phyloP scores from a whole-genome alignment of 2,797 vertebrate genomes.

The Fistularia tabacaria region DNA sequence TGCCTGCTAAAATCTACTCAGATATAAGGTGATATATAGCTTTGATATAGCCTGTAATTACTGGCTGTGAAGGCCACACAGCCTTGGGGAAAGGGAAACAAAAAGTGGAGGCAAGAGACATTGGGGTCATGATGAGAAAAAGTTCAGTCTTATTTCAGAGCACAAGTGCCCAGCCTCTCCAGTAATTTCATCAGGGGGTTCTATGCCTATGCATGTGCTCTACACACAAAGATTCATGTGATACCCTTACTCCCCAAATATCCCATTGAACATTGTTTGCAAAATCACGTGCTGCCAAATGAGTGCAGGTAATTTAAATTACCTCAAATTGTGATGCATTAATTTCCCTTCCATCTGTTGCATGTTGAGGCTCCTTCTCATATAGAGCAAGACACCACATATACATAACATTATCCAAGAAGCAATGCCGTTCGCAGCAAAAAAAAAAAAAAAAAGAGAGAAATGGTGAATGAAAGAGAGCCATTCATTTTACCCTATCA shows the following conservation, averaged over 20 bases:
- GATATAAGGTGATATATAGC: constrained; percentile 73
- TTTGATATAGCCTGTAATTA: constrained; percentile 77
- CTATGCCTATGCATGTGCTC: too few species aligned
- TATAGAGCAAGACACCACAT: constrained; percentile 29
- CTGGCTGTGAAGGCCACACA: constrained; percentile 66
- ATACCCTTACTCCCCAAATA: too few species aligned
- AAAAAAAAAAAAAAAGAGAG: constrained; percentile 8
- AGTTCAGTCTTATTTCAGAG: constrained; percentile 57
- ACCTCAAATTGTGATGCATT: too few species aligned
- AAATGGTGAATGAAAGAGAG: constrained; percentile 45
- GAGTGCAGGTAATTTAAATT: too few species aligned
- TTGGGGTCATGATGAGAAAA: constrained; percentile 56
- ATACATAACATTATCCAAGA: constrained; percentile 36
- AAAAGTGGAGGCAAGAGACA: constrained; percentile 30
- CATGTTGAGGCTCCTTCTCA: too few species aligned
- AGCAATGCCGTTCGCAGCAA: constrained; percentile 19
- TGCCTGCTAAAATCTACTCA: constrained; percentile 55
- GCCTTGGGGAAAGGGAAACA: constrained; percentile 44
- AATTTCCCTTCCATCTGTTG: too few species aligned
- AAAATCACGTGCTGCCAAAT: too few species aligned
- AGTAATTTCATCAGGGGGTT: too few species aligned
- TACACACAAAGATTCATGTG: too few species aligned
- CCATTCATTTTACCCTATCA: constrained; percentile 61
- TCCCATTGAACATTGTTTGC: too few species aligned
- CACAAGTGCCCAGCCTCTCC: constrained; percentile 14